Evolutionary conservation across 2,888 invertebrate species (phyloP).

Genomic region (Dorcus hopei): DNA sequence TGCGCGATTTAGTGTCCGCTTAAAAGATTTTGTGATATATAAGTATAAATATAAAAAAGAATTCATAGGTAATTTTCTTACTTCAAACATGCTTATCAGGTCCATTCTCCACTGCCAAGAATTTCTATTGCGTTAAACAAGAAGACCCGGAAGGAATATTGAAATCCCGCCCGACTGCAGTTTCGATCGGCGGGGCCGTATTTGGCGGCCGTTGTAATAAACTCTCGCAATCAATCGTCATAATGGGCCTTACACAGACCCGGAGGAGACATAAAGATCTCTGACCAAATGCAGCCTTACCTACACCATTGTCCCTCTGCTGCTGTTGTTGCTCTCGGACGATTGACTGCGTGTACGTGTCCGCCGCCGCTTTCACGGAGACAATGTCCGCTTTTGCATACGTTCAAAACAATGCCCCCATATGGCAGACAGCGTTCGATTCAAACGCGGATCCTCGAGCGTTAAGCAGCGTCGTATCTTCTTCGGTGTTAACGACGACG

Average conservation of each 20-base stretch:
- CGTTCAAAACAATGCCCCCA: slow-evolving; percentile 3
- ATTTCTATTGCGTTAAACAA: not conserved
- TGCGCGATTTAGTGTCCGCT: too few relatives aligned
- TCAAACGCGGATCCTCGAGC: slow-evolving; percentile 1
- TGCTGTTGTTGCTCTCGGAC: not conserved
- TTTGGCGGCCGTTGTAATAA: slow-evolving; percentile 23
- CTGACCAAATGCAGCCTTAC: slow-evolving; percentile 26
- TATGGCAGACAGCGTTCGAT: slow-evolving; percentile 1
- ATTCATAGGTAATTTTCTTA: too few relatives aligned
- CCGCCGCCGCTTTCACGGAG: not conserved
- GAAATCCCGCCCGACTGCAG: not conserved
- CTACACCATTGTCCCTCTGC: slow-evolving; percentile 23
- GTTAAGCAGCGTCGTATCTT: slow-evolving; percentile 1
- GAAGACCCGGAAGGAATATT: not conserved
- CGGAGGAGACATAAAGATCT: slow-evolving; percentile 26
- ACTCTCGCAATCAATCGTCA: slow-evolving; percentile 25
- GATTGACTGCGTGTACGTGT: slow-evolving; percentile 4
- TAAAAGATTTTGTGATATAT: too few relatives aligned
- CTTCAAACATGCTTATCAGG: too few relatives aligned
- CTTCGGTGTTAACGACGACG: not conserved
- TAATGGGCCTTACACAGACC: slow-evolving; percentile 25
- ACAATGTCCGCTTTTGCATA: slow-evolving; percentile 5
- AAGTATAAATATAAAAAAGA: too few relatives aligned
- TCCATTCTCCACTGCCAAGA: too few relatives aligned
- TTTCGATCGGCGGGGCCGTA: not conserved